Conservation (phyloP, 2,888 invertebrate genomes). For the Dilophus febrilis region DNA sequence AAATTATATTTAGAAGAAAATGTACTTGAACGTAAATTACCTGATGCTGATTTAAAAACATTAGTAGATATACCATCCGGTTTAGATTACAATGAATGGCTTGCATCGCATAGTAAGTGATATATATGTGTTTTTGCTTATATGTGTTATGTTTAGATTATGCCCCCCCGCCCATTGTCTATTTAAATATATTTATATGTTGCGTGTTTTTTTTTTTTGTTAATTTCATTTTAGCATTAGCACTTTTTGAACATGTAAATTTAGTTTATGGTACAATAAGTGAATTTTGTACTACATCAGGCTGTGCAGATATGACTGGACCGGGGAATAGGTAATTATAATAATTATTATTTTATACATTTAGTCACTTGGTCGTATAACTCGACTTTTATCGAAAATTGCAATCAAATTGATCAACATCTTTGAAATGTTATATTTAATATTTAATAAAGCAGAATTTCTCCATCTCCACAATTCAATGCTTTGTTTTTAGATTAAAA, state of each 20-base stretch:
- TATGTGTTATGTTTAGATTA: too few species aligned
- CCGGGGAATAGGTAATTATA: constrained; percentile 70
- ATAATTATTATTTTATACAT: too few species aligned
- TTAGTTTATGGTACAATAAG: constrained; percentile 96
- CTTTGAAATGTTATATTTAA: neutral
- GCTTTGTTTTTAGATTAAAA: too few species aligned
- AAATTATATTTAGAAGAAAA: constrained; percentile 92
- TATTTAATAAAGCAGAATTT: too few species aligned
- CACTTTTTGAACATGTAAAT: constrained; percentile 98
- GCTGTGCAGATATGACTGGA: constrained; percentile 94
- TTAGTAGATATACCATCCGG: constrained; percentile 89
- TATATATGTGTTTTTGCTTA: neutral
- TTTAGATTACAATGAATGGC: constrained; percentile 98
- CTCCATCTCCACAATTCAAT: too few species aligned
- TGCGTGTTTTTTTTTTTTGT: neutral
- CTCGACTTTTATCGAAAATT: too few species aligned
- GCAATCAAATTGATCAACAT: constrained; percentile 2
- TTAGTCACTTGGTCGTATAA: too few species aligned
- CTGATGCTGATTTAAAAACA: constrained; percentile 85
- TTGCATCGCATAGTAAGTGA: constrained; percentile 89
- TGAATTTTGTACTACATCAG: constrained; percentile 92
- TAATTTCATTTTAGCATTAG: constrained; percentile 51
- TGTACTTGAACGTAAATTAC: constrained; percentile 82
- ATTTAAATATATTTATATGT: too few species aligned
- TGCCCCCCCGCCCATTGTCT: too few species aligned